Evolutionary conservation across 2,797 vertebrate species (phyloP).

Genomic region (Chaunax sp.): DNA sequence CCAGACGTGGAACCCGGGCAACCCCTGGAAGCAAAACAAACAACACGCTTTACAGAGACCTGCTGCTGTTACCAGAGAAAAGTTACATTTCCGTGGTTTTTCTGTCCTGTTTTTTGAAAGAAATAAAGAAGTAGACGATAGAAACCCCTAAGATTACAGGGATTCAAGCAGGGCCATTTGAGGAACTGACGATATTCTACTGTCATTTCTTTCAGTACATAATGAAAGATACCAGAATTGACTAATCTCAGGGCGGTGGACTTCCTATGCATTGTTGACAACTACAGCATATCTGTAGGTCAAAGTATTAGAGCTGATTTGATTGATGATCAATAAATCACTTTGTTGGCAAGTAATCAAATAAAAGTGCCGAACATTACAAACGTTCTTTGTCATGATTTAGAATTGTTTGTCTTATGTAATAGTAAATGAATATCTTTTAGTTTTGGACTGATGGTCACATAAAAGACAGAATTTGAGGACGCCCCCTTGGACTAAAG

Average conservation of each 20-base stretch:
- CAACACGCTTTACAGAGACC: constrained; percentile 23
- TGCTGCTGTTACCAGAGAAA: constrained; percentile 9
- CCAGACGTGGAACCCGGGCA: constrained; percentile 64
- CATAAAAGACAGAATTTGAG: neutral
- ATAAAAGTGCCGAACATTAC: neutral
- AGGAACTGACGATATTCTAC: neutral
- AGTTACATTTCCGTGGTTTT: neutral
- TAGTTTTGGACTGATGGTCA: neutral
- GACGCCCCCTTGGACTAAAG: neutral
- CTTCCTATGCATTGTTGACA: neutral
- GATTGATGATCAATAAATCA: neutral
- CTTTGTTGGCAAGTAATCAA: neutral
- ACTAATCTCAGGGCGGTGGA: neutral
- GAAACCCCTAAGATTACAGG: neutral
- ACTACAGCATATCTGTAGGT: neutral
- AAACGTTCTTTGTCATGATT: neutral
- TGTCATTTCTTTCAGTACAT: too few relatives aligned
- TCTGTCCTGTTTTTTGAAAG: neutral
- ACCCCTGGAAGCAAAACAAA: constrained; percentile 61
- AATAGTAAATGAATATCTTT: neutral
- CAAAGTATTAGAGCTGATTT: neutral
- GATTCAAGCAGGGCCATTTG: neutral
- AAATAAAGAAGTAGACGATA: neutral
- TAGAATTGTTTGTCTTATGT: neutral
- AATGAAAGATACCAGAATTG: neutral